Evolutionary conservation across 2,888 invertebrate genomes (phyloP), one percentile per base, ranked within the genome.

Genomic region (Acrobeloides nanus): DNA sequence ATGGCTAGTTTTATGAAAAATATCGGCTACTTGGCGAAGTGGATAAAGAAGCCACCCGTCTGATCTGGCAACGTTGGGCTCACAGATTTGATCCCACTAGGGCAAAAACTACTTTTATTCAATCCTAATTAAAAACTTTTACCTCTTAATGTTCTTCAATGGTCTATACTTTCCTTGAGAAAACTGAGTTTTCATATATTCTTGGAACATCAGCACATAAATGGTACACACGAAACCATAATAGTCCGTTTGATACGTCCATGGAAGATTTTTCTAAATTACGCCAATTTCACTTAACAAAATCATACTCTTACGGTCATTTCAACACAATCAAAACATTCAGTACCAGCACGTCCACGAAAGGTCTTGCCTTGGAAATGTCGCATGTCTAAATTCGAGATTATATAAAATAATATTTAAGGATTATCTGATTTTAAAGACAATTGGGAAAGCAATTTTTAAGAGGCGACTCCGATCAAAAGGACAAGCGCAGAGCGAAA

Each of bases 171-270:
- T 20, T 26, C 54, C 33, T 10, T 21, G 24, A 21, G 53, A 49
- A 7, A 37, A 41, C 17, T 51, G 85, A 82, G 43, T 40, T 66
- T 85, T 83, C 84, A 92, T 89, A 75, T 92, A 92, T 71, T 84
- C 84, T 34, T 86, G 86, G 78, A 88, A 86, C 15, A 89, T 77
- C 60, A 92, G 78, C 39, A 86, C 85, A 75, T 90, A 86, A 58
- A 88, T 83, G 8, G 87, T 86, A 12, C 86, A 87, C 39, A 87
- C 87, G 53, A 89, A 77, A 59, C 90, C 89, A 76, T 84, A 92
- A 66, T 87, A 78, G 78, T 93, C 92, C 26, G 87, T 86, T 78
- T 92, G 74, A 38, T 62, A 68, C 8, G 58, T 89, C 93, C 93
- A 93, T 1, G 87, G 86, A 64, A 83, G 81, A 34, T 84, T 82